phyloP scores from a whole-genome alignment of 1,140 invertebrate genomes.

The Trichonephila clavata region DNA sequence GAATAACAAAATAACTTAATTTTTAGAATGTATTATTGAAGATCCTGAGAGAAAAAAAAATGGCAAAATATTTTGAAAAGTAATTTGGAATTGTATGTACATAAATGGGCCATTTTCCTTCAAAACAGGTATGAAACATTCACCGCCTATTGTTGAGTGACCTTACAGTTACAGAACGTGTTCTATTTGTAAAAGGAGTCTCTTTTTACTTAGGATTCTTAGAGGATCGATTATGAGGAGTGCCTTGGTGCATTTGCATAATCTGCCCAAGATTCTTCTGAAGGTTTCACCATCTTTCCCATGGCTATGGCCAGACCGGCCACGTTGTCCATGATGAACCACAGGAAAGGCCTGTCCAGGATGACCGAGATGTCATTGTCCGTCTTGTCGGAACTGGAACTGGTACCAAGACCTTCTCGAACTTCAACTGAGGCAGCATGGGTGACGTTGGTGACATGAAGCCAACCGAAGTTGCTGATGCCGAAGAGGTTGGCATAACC shows the following conservation, averaged over 20 bases:
- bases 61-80: too few relatives aligned
- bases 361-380: slow-evolving; percentile 64
- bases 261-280: slow-evolving; percentile 19
- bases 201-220: background rate
- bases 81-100: too few relatives aligned
- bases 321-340: slow-evolving; percentile 78
- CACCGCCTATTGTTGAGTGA: background rate
- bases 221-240: background rate
- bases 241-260: background rate
- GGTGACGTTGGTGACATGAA: slow-evolving; percentile 78
- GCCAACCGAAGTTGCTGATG: slow-evolving; percentile 78
- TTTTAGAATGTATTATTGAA: too few relatives aligned
- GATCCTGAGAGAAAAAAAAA: too few relatives aligned
- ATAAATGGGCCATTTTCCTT: too few relatives aligned
- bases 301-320: slow-evolving; percentile 78
- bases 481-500: slow-evolving; percentile 77
- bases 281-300: slow-evolving; percentile 77
- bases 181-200: background rate
- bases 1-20: too few relatives aligned
- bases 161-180: background rate
- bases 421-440: slow-evolving; percentile 78
- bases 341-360: slow-evolving; percentile 78
- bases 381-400: background rate
- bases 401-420: background rate
- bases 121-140: background rate